These are phyloP conservation scores for rat (Rattus norvegicus) DNA, from an alignment of 2,113 vertebrate genomes.

Conservation along the genomic window DNA sequence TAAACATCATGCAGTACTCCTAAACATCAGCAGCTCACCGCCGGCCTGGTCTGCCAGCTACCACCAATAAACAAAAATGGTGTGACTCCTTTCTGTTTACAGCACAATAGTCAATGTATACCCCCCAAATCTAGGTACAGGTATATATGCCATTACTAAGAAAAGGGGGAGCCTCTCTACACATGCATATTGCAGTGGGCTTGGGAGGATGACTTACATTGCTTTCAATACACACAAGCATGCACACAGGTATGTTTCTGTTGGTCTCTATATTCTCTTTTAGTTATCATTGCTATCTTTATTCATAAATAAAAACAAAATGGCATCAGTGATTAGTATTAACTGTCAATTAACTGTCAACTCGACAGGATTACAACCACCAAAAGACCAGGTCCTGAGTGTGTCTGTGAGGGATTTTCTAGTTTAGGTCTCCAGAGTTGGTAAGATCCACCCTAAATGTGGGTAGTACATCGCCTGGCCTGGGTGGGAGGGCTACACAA, in stretches of 20 bases:
- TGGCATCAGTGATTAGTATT: neutral
- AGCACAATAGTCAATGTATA: conserved; percentile 4
- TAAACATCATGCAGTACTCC: neutral
- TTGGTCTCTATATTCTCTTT: neutral
- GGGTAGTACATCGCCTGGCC: neutral
- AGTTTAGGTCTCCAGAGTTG: neutral
- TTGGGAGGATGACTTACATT: conserved; percentile 2
- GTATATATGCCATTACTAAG: neutral
- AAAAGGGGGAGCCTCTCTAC: neutral
- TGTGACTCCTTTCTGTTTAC: conserved; percentile 37
- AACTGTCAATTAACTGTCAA: neutral
- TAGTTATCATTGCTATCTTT: conserved; percentile 7
- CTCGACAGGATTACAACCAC: neutral
- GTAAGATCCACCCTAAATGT: neutral
- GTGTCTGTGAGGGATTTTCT: neutral
- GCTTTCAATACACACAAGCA: neutral
- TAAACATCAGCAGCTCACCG: neutral
- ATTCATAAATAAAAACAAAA: conserved; percentile 41
- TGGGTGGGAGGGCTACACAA: neutral
- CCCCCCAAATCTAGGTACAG: neutral
- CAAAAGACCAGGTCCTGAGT: neutral
- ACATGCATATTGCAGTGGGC: neutral
- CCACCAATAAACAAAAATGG: neutral
- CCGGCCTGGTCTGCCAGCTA: neutral
- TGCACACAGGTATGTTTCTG: neutral